Evolutionary conservation across 2,797 vertebrate species (phyloP).

Genomic region (Galagoides demidoff): DNA sequence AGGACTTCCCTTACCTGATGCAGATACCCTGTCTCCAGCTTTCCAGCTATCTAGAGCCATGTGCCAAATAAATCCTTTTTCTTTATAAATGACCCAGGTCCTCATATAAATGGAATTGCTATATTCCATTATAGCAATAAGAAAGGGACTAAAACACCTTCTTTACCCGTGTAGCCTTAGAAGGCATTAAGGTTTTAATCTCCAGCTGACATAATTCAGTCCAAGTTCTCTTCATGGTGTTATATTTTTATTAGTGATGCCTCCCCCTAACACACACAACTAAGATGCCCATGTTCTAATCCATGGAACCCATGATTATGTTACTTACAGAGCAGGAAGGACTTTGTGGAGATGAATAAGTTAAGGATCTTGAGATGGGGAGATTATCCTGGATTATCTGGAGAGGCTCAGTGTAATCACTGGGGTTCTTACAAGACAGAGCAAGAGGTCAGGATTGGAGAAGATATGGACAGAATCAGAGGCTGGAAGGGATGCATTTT

Average conservation of each 20-base stretch:
- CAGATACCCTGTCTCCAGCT: not conserved
- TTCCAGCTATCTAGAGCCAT: not conserved
- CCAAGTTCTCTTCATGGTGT: not conserved
- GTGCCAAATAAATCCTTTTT: not conserved
- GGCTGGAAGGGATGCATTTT: not conserved
- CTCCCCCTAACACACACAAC: no score
- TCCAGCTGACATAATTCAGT: not conserved
- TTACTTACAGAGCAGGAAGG: not conserved
- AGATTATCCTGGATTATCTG: not conserved
- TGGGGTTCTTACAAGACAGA: not conserved
- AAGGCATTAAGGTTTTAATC: not conserved
- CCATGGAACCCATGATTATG: not conserved
- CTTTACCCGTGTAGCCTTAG: not conserved
- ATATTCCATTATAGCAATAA: not conserved
- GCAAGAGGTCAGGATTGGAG: not conserved
- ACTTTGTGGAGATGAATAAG: not conserved
- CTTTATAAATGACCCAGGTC: not conserved
- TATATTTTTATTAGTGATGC: not conserved
- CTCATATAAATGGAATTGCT: no score
- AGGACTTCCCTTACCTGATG: not conserved
- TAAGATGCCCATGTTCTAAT: not conserved
- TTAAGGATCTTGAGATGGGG: not conserved
- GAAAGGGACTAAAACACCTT: not conserved
- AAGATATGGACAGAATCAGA: not conserved
- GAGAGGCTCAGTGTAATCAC: not conserved